These are phyloP conservation scores for Emydoidea blandingii DNA, from an alignment of 2,797 vertebrate species.

Conservation along the genomic window DNA sequence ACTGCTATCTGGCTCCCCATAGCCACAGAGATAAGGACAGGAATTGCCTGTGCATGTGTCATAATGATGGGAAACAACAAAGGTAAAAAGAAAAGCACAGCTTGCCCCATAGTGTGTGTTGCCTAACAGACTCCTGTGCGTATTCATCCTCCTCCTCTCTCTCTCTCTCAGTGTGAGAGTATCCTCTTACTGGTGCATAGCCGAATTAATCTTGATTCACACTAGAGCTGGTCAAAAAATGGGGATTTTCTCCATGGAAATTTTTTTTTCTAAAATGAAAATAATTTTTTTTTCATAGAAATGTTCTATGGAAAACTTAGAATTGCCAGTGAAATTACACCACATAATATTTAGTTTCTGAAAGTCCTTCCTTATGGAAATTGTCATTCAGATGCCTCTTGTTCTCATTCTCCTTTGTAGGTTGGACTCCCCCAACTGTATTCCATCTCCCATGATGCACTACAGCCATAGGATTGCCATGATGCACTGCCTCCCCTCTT, in stretches of 20 bases:
- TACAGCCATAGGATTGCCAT: neutral
- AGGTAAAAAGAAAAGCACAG: neutral
- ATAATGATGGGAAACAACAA: neutral
- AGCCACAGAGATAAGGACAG: neutral
- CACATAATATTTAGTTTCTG: neutral
- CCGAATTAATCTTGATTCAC: neutral
- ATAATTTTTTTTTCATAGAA: neutral
- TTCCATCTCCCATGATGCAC: accelerated
- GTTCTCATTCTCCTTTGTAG: neutral
- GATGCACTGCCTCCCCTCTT: neutral
- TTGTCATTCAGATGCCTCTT: accelerated
- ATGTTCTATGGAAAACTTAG: neutral
- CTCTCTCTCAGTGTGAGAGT: neutral
- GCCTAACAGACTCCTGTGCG: neutral
- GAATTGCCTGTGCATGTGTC: neutral
- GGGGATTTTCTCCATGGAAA: neutral
- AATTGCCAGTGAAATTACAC: neutral
- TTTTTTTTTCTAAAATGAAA: neutral
- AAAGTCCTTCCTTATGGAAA: neutral
- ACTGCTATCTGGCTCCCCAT: neutral
- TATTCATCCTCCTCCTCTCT: neutral
- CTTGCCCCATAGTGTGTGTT: neutral
- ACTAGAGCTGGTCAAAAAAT: neutral
- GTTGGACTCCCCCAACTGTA: neutral
- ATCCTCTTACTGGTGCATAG: neutral